Base-by-base conservation (phyloP, 2,888 invertebrate genomes). In the Ichneumon xanthorius region DNA sequence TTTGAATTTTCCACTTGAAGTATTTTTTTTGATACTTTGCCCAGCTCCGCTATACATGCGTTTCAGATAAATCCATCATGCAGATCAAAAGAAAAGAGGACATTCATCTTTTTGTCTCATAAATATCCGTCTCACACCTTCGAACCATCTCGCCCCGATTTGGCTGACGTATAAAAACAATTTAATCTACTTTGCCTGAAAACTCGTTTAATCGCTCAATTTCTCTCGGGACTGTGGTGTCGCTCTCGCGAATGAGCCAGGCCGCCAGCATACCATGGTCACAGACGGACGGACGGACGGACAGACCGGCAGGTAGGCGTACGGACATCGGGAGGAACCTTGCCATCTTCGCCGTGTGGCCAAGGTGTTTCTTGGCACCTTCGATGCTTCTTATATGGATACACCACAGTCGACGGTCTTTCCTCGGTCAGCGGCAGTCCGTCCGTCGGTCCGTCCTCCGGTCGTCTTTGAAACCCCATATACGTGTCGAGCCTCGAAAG, bases 331-430 rank as follows among this genome's bases (percentile, higher is more conserved):
- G 65, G 67, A 67, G 67, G 40, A 16, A 16, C 71, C 37, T 77
- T 30, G 76, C 80, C 76, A 84, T 80, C 77, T 61, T 72, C 9
- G 72, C 68, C n/a, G 48, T 37, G 70, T 70, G 19, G 68, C 65
- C 72, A 67, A 80, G 84, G 84, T 84, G 84, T 81, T 73, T 78
- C 84, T 73, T 73, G 76, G 77, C 84, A 73, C 84, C 84, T 81
- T 53, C 80, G 58, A 63, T 78, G 61, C 22, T 48, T 77, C 77
- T 30, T 82, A 82, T 72, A 77, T 77, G 82, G 82, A 55, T 67
- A 55, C 40, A 37, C 53, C 33, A 0, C 50, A 26, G 77, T 16
- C 63, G 63, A n/a, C 63, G 16, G 30, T 63, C 58, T 45, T 63
- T 72, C 33, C 55, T 76, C 76, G 45, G 70, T 80, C 75, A 22